These are phyloP conservation scores for Phalangium opilio DNA, from an alignment of 2,888 invertebrate species.

Conservation along the genomic window DNA sequence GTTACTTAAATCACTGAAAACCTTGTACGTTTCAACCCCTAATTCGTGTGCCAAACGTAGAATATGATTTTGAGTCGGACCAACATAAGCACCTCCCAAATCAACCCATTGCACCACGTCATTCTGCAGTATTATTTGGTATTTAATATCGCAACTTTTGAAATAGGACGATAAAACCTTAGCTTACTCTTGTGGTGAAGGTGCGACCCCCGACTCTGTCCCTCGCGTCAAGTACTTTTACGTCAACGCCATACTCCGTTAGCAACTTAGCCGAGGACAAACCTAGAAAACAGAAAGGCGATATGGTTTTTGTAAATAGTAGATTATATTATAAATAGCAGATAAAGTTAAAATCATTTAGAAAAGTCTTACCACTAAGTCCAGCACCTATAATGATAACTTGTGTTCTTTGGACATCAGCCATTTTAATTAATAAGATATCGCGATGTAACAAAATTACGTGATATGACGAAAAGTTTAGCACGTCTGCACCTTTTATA, in stretches of 20 bases:
- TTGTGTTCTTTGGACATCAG: too few species aligned
- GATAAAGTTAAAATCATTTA: too few species aligned
- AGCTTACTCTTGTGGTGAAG: neutral
- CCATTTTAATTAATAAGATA: too few species aligned
- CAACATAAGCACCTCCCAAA: constrained; percentile 26
- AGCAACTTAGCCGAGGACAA: neutral
- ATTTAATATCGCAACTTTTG: too few species aligned
- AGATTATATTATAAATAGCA: too few species aligned
- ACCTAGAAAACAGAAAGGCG: neutral
- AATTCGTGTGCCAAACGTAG: constrained; percentile 24
- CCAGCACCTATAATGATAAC: too few species aligned
- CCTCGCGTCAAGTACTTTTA: neutral
- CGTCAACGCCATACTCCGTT: neutral
- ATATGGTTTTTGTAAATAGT: neutral
- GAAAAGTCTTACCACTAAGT: too few species aligned
- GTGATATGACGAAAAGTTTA: too few species aligned
- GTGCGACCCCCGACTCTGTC: neutral
- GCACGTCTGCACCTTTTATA: too few species aligned
- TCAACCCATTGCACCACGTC: constrained; percentile 17
- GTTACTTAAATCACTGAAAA: constrained; percentile 1
- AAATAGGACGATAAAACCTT: too few species aligned
- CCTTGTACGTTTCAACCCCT: constrained; percentile 19
- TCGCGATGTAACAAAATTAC: too few species aligned
- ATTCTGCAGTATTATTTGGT: neutral
- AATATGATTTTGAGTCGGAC: constrained; percentile 25